phyloP scores from a whole-genome alignment of 2,797 vertebrate species.

The Micrastur ruficollis region DNA sequence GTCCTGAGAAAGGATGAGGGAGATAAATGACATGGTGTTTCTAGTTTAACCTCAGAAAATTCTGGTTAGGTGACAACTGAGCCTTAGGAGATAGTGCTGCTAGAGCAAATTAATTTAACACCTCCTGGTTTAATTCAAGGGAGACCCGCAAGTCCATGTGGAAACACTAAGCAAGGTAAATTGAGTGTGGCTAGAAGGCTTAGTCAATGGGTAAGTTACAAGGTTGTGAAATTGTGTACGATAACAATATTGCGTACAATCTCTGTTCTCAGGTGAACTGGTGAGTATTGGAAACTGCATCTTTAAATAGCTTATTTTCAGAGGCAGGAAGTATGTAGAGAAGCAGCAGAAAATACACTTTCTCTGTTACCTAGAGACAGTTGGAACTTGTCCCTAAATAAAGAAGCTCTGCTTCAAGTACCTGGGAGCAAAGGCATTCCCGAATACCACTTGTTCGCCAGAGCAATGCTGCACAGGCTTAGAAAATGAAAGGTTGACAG shows the following conservation, averaged over 20 bases:
- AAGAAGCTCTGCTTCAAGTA: not conserved
- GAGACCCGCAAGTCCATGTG: not conserved
- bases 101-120: not conserved
- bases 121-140: not conserved
- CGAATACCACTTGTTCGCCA: not conserved
- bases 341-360: not conserved
- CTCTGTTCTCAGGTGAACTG: not conserved
- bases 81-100: not conserved
- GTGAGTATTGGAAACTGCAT: not conserved
- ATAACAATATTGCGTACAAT: not conserved
- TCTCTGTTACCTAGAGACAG: conserved; percentile 47
- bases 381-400: not conserved
- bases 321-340: not conserved
- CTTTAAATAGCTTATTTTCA: conserved; percentile 35
- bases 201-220: not conserved
- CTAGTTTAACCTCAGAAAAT: not conserved
- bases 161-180: not conserved
- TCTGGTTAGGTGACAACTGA: not conserved
- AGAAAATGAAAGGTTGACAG: not conserved
- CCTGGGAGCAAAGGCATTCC: not conserved
- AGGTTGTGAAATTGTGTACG: not conserved
- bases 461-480: not conserved
- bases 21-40: not conserved
- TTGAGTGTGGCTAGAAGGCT: not conserved
- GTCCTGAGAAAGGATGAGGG: not conserved